phyloP scores from a whole-genome alignment of 1,140 invertebrate species.

The Caenorhabditis brenneri region DNA sequence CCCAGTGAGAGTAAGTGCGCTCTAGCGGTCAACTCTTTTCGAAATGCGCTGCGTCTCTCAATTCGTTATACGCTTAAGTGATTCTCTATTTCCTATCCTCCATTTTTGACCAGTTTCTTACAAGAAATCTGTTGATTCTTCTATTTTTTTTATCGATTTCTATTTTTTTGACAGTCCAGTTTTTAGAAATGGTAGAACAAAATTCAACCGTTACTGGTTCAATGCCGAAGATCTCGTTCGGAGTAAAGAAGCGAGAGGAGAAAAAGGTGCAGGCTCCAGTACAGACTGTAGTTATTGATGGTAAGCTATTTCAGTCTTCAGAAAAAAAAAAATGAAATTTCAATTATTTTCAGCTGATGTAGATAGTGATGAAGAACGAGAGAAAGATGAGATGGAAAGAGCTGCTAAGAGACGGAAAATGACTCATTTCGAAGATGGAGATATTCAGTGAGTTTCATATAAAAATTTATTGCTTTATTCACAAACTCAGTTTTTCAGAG shows the following conservation, averaged over 20 bases:
- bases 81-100: neutral
- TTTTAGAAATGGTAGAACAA: neutral
- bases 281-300: neutral
- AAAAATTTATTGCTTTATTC: too few relatives aligned
- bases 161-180: neutral
- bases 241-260: slow-evolving; percentile 19
- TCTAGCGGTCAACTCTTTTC: neutral
- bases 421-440: slow-evolving; percentile 46
- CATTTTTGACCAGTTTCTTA: too few relatives aligned
- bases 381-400: slow-evolving; percentile 44
- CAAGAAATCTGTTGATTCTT: neutral
- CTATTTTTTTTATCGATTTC: neutral
- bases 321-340: neutral
- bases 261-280: neutral
- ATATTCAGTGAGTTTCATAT: slow-evolving; percentile 45
- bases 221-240: slow-evolving; percentile 19
- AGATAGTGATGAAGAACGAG: slow-evolving; percentile 41
- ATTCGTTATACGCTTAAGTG: neutral
- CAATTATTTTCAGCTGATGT: slow-evolving; percentile 20
- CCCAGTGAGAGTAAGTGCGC: neutral
- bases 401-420: slow-evolving; percentile 42
- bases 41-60: slow-evolving; percentile 4
- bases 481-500: too few relatives aligned
- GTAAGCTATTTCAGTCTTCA: neutral
- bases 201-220: neutral